Evolutionary conservation across 1,140 invertebrate species (phyloP).

Genomic region (Hylaeus anthracinus): DNA sequence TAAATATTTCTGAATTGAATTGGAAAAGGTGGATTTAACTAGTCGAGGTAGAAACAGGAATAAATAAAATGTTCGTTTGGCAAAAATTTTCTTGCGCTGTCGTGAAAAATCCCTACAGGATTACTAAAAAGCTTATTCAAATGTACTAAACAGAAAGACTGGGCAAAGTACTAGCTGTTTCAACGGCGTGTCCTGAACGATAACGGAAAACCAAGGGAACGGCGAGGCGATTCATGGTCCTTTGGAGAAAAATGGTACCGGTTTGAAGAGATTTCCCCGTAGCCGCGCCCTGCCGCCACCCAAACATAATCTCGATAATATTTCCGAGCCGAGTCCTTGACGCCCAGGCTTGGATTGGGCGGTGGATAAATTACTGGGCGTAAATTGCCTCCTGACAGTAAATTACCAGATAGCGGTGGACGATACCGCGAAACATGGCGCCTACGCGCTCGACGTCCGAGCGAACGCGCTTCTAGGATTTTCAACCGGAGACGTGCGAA

Average conservation of each 20-base stretch:
- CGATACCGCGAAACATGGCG: slow-evolving; percentile 30
- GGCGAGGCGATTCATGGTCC: slow-evolving; percentile 6
- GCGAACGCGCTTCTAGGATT: background rate
- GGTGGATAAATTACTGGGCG: slow-evolving; percentile 59
- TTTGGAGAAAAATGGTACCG: background rate
- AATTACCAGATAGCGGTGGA: slow-evolving; percentile 57
- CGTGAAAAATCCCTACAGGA: no score
- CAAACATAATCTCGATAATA: slow-evolving; percentile 49
- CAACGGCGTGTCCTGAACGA: background rate
- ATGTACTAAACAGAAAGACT: no score
- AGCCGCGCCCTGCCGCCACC: slow-evolving; percentile 34
- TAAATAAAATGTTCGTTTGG: no score
- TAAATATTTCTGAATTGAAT: no score
- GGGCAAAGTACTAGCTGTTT: no score
- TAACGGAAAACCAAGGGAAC: slow-evolving; percentile 13
- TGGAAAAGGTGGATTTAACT: no score
- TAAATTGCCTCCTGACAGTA: slow-evolving; percentile 52
- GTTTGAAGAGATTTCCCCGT: slow-evolving; percentile 1
- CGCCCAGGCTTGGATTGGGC: slow-evolving; percentile 33
- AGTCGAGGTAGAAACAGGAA: no score
- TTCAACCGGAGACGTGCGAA: no score
- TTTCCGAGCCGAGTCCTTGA: slow-evolving; percentile 48
- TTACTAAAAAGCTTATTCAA: no score
- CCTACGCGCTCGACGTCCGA: slow-evolving; percentile 46
- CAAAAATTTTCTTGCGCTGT: no score